phyloP scores from a whole-genome alignment of 30 jellyfish, hydroid and myxozoan species.

The Chironex yamaguchii region DNA sequence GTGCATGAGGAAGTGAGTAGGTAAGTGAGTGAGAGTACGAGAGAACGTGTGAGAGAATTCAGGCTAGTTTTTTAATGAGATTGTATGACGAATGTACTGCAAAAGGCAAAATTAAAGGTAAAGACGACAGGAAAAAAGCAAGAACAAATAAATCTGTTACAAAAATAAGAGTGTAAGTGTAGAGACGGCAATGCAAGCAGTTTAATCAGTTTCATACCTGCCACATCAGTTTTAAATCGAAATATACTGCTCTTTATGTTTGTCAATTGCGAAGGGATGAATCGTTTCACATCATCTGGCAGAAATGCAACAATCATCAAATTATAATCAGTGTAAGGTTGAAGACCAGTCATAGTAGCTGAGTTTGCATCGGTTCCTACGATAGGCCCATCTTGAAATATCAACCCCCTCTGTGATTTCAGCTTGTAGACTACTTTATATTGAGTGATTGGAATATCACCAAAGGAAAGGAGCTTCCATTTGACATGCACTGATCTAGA shows the following conservation, averaged over 20 bases:
- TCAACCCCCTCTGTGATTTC: constrained; percentile 23
- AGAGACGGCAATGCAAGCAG: no score
- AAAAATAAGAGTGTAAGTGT: no score
- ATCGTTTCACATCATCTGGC: constrained; percentile 53
- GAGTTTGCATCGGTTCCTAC: constrained; percentile 9
- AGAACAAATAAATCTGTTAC: no score
- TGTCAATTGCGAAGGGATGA: constrained; percentile 1
- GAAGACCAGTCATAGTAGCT: constrained; percentile 41
- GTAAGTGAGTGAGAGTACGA: no score
- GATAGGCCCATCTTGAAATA: constrained; percentile 60
- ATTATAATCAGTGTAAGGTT: constrained; percentile 64
- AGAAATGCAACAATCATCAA: constrained; percentile 35
- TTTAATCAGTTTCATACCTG: constrained; percentile 14
- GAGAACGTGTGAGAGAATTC: no score
- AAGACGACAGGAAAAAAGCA: no score
- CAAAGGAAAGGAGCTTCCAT: constrained; percentile 51
- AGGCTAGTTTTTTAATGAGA: no score
- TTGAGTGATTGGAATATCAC: constrained; percentile 63
- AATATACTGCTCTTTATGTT: constrained; percentile 48
- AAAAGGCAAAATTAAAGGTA: no score
- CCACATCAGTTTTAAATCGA: constrained; percentile 70
- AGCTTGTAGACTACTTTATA: constrained; percentile 57
- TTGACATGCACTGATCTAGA: constrained; percentile 48
- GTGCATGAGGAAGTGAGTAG: no score
- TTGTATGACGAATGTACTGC: no score